These are phyloP conservation scores for Argyrosomus regius DNA, from an alignment of 2,797 vertebrate species.

Conservation along the genomic window DNA sequence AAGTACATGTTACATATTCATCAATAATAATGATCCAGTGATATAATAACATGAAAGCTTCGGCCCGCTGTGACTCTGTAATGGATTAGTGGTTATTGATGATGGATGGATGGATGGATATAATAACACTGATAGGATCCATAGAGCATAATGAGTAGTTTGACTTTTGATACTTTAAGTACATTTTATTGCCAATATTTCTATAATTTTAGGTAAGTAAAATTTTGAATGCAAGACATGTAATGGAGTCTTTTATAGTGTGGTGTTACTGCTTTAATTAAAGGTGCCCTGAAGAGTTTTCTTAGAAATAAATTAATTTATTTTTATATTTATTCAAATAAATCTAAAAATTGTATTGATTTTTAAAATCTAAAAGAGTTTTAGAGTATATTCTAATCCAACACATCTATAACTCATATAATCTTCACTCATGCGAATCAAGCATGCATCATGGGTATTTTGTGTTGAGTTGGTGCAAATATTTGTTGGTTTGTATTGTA, in stretches of 20 bases:
- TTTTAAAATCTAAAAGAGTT: too few relatives aligned
- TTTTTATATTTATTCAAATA: too few relatives aligned
- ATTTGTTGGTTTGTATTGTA: too few relatives aligned
- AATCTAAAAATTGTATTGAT: too few relatives aligned
- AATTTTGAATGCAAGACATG: neutral
- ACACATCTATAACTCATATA: too few relatives aligned
- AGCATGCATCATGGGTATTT: neutral
- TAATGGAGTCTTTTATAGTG: neutral
- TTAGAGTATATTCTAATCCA: too few relatives aligned
- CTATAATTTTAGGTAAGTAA: neutral
- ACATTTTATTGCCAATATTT: neutral
- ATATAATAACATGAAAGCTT: too few relatives aligned
- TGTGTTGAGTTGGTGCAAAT: neutral
- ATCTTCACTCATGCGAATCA: too few relatives aligned
- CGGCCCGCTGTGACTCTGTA: too few relatives aligned
- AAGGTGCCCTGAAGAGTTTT: too few relatives aligned
- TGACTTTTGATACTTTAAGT: neutral
- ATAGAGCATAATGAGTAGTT: neutral
- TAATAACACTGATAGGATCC: neutral
- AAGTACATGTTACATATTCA: neutral
- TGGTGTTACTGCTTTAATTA: neutral
- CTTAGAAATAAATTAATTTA: neutral
- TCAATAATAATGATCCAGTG: neutral
- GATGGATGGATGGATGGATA: too few relatives aligned
- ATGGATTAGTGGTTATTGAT: neutral